A percentile compares a stretch with the other conserved stretches of the same genome.
These are phyloP conservation scores for Myotis daubentonii DNA, from an alignment of 2,797 vertebrate species.

Conservation along the genomic window DNA sequence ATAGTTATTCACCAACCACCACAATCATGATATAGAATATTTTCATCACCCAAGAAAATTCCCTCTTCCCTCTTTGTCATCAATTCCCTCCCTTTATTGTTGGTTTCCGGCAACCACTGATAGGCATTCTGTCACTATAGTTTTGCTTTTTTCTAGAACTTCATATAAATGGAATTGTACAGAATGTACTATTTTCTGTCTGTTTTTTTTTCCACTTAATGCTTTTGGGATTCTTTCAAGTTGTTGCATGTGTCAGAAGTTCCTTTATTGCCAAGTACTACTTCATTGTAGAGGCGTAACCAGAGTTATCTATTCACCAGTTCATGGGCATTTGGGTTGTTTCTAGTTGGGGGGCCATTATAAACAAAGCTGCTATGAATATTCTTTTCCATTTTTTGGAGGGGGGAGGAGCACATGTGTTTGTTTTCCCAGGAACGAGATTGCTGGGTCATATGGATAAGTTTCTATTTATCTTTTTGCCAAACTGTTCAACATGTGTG, in stretches of 20 bases:
- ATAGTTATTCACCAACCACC: background rate
- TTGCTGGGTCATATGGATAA: conserved; percentile 52
- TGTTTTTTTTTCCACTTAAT: conserved; percentile 28
- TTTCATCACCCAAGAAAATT: conserved; percentile 43
- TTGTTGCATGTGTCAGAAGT: conserved; percentile 38
- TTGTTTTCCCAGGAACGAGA: conserved; percentile 41
- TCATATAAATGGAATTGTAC: conserved; percentile 35
- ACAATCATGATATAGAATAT: background rate
- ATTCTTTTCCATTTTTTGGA: background rate
- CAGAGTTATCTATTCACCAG: background rate
- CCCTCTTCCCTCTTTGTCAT: background rate
- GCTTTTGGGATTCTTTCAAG: conserved; percentile 32
- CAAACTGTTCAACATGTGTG: background rate
- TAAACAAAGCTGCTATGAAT: conserved; percentile 53
- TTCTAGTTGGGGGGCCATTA: conserved; percentile 43
- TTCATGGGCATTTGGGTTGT: conserved; percentile 52
- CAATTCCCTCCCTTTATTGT: conserved; percentile 24
- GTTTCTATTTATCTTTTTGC: conserved; percentile 50
- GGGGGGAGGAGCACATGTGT: background rate
- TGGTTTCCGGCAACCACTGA: conserved; percentile 13
- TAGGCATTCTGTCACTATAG: conserved; percentile 28
- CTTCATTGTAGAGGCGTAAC: conserved; percentile 2
- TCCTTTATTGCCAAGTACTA: conserved; percentile 40
- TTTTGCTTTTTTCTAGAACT: conserved; percentile 40
- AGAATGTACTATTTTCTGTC: conserved; percentile 21